Evolutionary conservation across 2,888 invertebrate genomes (phyloP), one percentile per base, ranked within the genome.

Genomic region (Leptopilina drosophilae): DNA sequence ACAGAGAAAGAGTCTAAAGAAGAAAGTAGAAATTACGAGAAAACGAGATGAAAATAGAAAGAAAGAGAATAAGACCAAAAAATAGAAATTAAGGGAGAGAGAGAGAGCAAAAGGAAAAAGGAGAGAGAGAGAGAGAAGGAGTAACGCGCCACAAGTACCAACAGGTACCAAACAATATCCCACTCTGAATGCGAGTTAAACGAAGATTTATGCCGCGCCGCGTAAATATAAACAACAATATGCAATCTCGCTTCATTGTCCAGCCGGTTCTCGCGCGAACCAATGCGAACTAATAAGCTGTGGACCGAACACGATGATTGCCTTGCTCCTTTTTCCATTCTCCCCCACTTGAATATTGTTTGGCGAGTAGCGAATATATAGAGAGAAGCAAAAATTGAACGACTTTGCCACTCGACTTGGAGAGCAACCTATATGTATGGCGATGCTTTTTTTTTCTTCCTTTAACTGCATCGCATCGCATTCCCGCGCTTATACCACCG

Each of bases 201-300:
- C 90, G 91, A 91, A 90, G 91, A 91, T 91, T 91, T 91, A 91
- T 91, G 90, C 87, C 85, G 86, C 86, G 85, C 80, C 87, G 87
- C 88, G 88, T 90, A 90, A 90, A 89, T 89, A 90, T 90, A 91
- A 90, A 90, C 90, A 90, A 91, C 90, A 91, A 91, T 91, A 87
- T 89, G 90, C 91, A 91, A 91, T 91, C 91, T 87, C 82, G 86
- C 80, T 85, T 87, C 87, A 91, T 91, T 91, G 90, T 91, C 88
- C 89, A 79, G 80, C 56, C 78, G 67, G 79, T 79, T 73, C 56
- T 73, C 82, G 87, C 82, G 83, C 79, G 82, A 81, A 82, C 87
- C 87, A 88, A 89, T 88, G 87, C 87, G 84, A 85, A 85, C 88
- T 89, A 88, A 89, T 89, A 89, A 87, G 87, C 85, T 40, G 56